A percentile compares a stretch with the other conserved stretches of the same genome.
phyloP scores from a whole-genome alignment of 2,797 vertebrate species.

The Silurus aristotelis region DNA sequence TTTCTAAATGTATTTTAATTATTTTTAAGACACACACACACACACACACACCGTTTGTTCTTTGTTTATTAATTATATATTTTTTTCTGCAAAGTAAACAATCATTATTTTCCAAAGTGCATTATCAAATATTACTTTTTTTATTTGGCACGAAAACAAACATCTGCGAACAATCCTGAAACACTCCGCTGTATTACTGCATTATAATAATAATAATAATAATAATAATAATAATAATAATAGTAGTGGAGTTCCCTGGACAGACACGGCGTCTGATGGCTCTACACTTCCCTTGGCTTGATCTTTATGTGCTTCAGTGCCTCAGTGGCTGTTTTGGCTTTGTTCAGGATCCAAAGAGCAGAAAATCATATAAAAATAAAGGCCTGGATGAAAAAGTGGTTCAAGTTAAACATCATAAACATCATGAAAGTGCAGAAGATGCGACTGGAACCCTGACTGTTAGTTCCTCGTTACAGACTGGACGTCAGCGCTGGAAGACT shows the following conservation, averaged over 20 bases:
- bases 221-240: not conserved
- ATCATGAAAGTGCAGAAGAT: constrained; percentile 21
- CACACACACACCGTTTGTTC: constrained; percentile 43
- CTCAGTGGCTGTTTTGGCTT: constrained; percentile 62
- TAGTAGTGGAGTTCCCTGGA: not conserved
- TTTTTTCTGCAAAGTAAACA: constrained; percentile 62
- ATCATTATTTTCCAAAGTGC: constrained; percentile 63
- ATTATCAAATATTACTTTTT: constrained; percentile 62
- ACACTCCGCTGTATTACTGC: not conserved
- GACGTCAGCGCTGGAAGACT: constrained; percentile 16
- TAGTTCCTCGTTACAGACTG: not conserved
- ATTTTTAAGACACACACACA: too few species aligned
- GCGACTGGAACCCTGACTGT: constrained; percentile 34
- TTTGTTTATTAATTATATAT: constrained; percentile 53
- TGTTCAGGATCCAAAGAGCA: constrained; percentile 31
- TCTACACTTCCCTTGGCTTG: constrained; percentile 72
- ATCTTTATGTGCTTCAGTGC: constrained; percentile 67
- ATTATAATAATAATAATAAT: not conserved
- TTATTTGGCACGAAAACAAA: constrained; percentile 62
- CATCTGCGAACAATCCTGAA: constrained; percentile 27
- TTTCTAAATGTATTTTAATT: too few species aligned
- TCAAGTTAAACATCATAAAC: constrained; percentile 24
- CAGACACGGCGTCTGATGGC: constrained; percentile 63
- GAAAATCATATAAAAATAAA: constrained; percentile 50
- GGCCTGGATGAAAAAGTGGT: constrained; percentile 43